Conservation (phyloP, 2,888 invertebrate genomes). For the Hedychridium roseum region DNA sequence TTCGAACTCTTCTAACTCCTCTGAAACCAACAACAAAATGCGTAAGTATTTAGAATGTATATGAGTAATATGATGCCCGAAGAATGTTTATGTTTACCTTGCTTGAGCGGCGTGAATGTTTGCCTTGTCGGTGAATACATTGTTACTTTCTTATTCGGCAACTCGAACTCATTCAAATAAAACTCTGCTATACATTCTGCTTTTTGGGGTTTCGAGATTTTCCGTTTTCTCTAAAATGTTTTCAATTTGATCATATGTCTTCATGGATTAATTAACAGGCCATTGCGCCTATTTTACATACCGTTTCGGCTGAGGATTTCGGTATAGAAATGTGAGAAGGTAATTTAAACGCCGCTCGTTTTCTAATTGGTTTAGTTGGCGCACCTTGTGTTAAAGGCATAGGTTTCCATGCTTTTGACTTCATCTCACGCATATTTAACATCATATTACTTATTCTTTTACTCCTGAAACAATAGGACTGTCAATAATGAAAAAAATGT, state of each 20-base stretch:
- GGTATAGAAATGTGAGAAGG: conserved; percentile 43
- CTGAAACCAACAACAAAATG: too few relatives aligned
- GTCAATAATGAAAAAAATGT: too few relatives aligned
- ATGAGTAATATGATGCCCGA: too few relatives aligned
- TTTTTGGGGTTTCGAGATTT: conserved; percentile 19
- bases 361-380: conserved; percentile 35
- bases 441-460: background rate
- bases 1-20: conserved; percentile 41
- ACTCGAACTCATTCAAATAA: conserved; percentile 31
- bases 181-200: conserved; percentile 26
- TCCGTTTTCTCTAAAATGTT: conserved; percentile 37
- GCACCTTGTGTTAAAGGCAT: conserved; percentile 49
- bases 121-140: conserved; percentile 36
- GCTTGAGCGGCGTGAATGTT: conserved; percentile 31
- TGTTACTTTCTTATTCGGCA: conserved; percentile 30
- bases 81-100: too few relatives aligned
- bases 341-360: conserved; percentile 40
- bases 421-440: background rate
- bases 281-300: conserved; percentile 14
- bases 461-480: conserved; percentile 1
- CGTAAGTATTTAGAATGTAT: too few relatives aligned
- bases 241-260: background rate
- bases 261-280: background rate
- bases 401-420: conserved; percentile 36
- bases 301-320: conserved; percentile 32